These are phyloP conservation scores for Python bivittatus DNA, from an alignment of 2,113 vertebrate genomes.

Conservation along the genomic window DNA sequence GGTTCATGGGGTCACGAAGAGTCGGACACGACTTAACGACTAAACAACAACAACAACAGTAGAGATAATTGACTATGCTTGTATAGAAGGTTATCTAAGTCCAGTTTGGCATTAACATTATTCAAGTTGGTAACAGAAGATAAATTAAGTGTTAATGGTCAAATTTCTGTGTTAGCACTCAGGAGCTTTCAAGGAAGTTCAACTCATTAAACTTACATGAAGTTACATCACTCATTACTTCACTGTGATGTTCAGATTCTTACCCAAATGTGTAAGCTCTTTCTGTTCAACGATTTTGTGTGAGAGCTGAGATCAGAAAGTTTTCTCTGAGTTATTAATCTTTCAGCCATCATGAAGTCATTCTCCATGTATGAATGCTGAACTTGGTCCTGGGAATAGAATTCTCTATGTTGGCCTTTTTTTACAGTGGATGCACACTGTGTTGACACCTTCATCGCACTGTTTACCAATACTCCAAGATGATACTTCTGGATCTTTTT, in stretches of 20 bases:
- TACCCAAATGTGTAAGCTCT: background rate
- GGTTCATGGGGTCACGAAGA: no score
- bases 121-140: background rate
- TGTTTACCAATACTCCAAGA: background rate
- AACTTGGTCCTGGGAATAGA: background rate
- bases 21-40: no score
- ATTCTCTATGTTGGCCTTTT: background rate
- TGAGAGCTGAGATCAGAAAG: background rate
- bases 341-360: background rate
- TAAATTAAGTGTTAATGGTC: background rate
- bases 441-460: background rate
- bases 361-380: background rate
- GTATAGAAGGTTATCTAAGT: background rate
- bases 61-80: background rate
- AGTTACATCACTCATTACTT: background rate
- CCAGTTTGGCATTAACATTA: background rate
- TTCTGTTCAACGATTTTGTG: background rate
- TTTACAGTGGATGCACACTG: background rate
- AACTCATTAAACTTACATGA: background rate
- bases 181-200: background rate
- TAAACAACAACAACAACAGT: no score
- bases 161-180: background rate
- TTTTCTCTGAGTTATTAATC: background rate
- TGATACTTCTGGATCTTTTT: background rate
- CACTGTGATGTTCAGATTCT: background rate